These are phyloP conservation scores for Lasioglossum lativentre DNA, from an alignment of 2,888 invertebrate species.

Conservation along the genomic window DNA sequence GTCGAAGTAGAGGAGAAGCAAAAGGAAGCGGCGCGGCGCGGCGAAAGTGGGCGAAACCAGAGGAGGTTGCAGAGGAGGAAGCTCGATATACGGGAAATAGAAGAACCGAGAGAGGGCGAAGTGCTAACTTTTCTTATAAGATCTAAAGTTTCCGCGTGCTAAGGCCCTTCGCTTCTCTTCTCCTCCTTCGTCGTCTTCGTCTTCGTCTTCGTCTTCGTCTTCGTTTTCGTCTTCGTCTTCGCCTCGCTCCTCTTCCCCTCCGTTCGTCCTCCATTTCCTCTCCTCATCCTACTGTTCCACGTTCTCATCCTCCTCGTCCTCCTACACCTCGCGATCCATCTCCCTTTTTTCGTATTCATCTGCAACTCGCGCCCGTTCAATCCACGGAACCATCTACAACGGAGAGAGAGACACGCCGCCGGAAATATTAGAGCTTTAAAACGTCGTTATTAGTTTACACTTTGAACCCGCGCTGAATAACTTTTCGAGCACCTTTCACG, in stretches of 20 bases:
- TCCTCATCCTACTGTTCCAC: not conserved
- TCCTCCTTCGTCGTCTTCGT: not conserved
- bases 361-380: constrained; percentile 29
- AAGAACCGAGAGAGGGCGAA: constrained; percentile 73
- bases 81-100: constrained; percentile 66
- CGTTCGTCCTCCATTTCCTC: constrained; percentile 32
- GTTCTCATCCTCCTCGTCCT: not conserved
- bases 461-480: constrained; percentile 75
- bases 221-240: not conserved
- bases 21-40: constrained; percentile 22
- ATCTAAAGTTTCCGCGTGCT: constrained; percentile 81
- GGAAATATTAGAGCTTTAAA: constrained; percentile 82
- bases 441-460: constrained; percentile 82
- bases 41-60: constrained; percentile 37
- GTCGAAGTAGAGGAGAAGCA: constrained; percentile 47
- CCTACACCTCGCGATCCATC: not conserved
- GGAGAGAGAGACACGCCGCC: constrained; percentile 53
- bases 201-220: not conserved
- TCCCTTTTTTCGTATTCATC: constrained; percentile 17
- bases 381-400: constrained; percentile 39
- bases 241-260: not conserved
- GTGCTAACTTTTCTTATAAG: constrained; percentile 83
- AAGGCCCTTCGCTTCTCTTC: constrained; percentile 66
- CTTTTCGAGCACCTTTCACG: constrained; percentile 61
- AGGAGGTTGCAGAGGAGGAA: constrained; percentile 53